phyloP scores from a whole-genome alignment of 2,113 vertebrate genomes.

The Fulmarus glacialis region DNA sequence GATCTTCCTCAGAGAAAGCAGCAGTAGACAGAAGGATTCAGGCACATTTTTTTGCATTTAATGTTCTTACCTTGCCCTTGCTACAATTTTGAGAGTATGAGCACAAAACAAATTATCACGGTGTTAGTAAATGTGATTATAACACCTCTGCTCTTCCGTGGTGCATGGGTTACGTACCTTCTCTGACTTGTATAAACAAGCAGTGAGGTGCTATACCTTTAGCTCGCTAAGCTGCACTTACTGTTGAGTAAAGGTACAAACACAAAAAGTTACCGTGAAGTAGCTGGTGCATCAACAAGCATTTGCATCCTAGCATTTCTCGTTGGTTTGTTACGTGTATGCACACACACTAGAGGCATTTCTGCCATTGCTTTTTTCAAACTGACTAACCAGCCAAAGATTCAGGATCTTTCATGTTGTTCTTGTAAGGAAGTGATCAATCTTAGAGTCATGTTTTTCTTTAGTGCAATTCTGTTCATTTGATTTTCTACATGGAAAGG shows the following conservation, averaged over 20 bases:
- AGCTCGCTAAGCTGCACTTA: background rate
- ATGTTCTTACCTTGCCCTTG: background rate
- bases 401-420: background rate
- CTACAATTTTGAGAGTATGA: background rate
- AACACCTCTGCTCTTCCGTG: background rate
- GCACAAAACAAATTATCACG: background rate
- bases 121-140: background rate
- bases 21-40: background rate
- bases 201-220: background rate
- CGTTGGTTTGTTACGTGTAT: background rate
- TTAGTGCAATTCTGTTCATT: background rate
- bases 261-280: background rate
- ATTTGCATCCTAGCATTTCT: background rate
- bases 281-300: background rate
- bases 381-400: background rate
- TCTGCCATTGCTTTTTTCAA: background rate
- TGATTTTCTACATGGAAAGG: background rate
- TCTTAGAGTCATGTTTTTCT: background rate
- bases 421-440: background rate
- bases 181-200: background rate
- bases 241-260: background rate
- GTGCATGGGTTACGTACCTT: fast-evolving
- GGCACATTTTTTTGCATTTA: background rate
- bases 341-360: background rate
- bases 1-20: background rate